Conservation (phyloP, 2,113 vertebrate genomes). For the Notothenia rossii region DNA sequence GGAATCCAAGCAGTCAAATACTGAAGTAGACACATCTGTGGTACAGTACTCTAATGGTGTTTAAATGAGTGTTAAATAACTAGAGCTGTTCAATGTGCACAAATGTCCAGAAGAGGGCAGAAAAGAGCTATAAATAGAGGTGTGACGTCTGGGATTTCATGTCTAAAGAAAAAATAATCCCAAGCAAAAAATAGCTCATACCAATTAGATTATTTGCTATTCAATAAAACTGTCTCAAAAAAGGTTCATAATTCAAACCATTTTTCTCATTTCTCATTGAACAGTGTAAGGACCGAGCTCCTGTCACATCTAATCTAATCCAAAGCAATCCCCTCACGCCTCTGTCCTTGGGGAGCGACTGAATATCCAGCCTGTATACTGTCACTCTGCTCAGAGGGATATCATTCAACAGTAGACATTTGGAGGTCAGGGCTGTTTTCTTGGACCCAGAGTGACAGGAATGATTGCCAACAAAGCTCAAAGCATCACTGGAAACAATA, state of each 20-base stretch:
- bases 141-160: slow-evolving; percentile 28
- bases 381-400: slow-evolving; percentile 21
- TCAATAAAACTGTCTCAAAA: slow-evolving; percentile 8
- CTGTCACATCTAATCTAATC: slow-evolving; percentile 36
- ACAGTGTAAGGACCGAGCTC: not conserved
- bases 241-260: slow-evolving; percentile 10
- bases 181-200: not conserved
- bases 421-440: slow-evolving; percentile 45
- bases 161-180: not conserved
- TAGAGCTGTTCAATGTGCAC: slow-evolving; percentile 22
- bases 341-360: slow-evolving; percentile 39
- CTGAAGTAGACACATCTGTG: not conserved
- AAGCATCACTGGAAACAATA: not conserved
- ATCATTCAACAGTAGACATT: slow-evolving; percentile 51
- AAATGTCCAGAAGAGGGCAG: slow-evolving; percentile 78
- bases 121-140: slow-evolving; percentile 52
- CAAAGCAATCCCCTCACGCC: slow-evolving; percentile 10
- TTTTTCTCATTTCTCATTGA: slow-evolving; percentile 14
- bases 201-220: slow-evolving; percentile 2
- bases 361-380: slow-evolving; percentile 24
- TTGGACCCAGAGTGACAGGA: slow-evolving; percentile 18
- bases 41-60: not conserved
- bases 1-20: not conserved
- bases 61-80: not conserved
- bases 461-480: slow-evolving; percentile 46